Evolutionary conservation across 1,140 invertebrate species (phyloP).

Genomic region (Drosophila nigrodunni): DNA sequence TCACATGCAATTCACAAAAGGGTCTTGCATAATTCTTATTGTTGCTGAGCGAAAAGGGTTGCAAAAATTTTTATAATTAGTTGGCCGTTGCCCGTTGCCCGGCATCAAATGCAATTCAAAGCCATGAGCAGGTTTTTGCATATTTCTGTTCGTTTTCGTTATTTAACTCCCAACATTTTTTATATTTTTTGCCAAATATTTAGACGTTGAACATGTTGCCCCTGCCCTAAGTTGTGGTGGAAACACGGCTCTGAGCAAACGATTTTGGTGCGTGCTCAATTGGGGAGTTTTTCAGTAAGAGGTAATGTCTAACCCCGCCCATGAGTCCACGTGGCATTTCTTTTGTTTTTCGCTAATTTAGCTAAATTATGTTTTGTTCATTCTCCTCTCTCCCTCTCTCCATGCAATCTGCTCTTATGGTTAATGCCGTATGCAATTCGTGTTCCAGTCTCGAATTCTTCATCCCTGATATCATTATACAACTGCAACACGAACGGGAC

Average conservation of each 20-base stretch:
- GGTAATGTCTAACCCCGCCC: slow-evolving; percentile 15
- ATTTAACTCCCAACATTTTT: slow-evolving; percentile 33
- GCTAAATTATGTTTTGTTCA: slow-evolving; percentile 77
- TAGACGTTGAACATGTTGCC: slow-evolving; percentile 76
- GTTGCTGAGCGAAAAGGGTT: slow-evolving; percentile 57
- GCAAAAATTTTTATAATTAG: slow-evolving; percentile 82
- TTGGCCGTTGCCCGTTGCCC: slow-evolving; percentile 76
- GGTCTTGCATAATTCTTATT: slow-evolving; percentile 61
- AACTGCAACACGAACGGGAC: slow-evolving; percentile 68
- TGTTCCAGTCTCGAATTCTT: slow-evolving; percentile 50
- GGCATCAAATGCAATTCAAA: slow-evolving; percentile 64
- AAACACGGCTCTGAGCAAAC: slow-evolving; percentile 55
- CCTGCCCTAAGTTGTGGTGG: slow-evolving; percentile 15
- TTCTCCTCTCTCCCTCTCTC: slow-evolving; percentile 45
- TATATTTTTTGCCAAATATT: slow-evolving; percentile 70
- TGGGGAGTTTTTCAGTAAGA: slow-evolving; percentile 72
- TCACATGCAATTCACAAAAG: slow-evolving; percentile 70
- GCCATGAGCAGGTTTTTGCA: slow-evolving; percentile 31
- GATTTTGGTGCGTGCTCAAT: slow-evolving; percentile 84
- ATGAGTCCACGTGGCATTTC: slow-evolving; percentile 57
- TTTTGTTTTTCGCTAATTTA: slow-evolving; percentile 84
- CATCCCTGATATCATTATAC: slow-evolving; percentile 51
- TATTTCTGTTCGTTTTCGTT: slow-evolving; percentile 46
- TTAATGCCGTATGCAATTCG: slow-evolving; percentile 65
- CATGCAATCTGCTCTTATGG: not conserved